Evolutionary conservation across 2,888 invertebrate genomes (phyloP), one percentile per base, ranked within the genome.

Genomic region (Priocnemis perturbator): DNA sequence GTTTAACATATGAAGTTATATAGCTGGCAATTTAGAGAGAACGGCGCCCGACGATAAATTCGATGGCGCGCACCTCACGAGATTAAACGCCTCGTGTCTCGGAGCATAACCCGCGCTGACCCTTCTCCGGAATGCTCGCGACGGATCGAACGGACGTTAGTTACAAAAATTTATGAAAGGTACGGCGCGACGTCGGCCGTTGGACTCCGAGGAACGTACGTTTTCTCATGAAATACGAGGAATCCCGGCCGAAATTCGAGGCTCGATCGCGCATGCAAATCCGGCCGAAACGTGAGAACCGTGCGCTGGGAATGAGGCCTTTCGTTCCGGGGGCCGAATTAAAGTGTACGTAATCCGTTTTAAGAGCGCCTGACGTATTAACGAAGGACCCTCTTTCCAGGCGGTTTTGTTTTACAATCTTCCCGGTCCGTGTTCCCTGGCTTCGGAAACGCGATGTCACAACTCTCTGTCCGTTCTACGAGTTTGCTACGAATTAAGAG

Each of bases 341-440:
- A 71, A 72, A 78, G 76, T 80, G 78, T 79, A 77, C 72, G 78
- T 78, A 79, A 79, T 77, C 71, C 47, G 61, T 67, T 64, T 78
- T 77, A 77, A 75, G 78, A 69, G 74, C 73, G 65, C 67, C 77
- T 81, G 73, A 72, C 69, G 68, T 69, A 78, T 79, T 78, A 73
- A 80, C 72, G 69, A 56, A 15, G 17, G 1, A 37, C 37, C 4
- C 26, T 5, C 5, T 26, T 37, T 11, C 37, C 11, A 1, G 37
- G 1, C 7, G 37, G 37, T 37, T 37, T 37, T 37, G 37, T 37
- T 9, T 37, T 37, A 37, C 37, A 9, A 37, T 26, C 11, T 37
- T 37, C 37, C 37, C 14, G 26, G 11, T 37, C 14, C 14, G 11
- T 7, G 11, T 7, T 7, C 1, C 11, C 37, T 37, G 4, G 7